Evolutionary conservation across 2,113 vertebrate genomes (phyloP).

Genomic region (Ochotona curzoniae): DNA sequence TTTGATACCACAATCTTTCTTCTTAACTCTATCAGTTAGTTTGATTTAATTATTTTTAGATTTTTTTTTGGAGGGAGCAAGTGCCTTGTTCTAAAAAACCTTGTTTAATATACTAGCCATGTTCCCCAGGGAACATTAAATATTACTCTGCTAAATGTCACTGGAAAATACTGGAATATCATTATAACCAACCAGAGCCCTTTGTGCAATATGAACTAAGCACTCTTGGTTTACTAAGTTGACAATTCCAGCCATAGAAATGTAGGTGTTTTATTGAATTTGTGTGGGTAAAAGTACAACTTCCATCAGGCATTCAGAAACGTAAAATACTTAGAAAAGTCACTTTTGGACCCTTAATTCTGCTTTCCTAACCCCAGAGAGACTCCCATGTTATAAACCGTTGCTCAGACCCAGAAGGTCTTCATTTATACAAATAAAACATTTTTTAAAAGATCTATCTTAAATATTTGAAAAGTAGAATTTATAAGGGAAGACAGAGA

Average conservation of each 20-base stretch:
- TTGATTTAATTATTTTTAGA: conserved; percentile 49
- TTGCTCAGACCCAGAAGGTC: background rate
- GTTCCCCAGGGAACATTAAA: background rate
- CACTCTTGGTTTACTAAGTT: background rate
- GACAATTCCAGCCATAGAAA: conserved; percentile 19
- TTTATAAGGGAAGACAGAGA: no score
- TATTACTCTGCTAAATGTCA: conserved; percentile 4
- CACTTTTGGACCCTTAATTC: background rate
- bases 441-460: no score
- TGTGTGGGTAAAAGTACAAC: background rate
- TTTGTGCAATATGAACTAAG: background rate
- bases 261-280: background rate
- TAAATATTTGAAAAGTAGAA: no score
- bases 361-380: conserved; percentile 5
- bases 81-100: background rate
- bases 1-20: background rate
- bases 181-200: background rate
- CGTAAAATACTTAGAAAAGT: background rate
- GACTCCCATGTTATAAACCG: background rate
- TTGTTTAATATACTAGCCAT: background rate
- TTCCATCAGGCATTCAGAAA: conserved; percentile 19
- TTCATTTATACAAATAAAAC: background rate
- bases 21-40: background rate
- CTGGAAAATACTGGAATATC: conserved; percentile 15
- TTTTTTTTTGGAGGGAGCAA: background rate